A percentile compares a stretch with the other conserved stretches of the same genome.
These are phyloP conservation scores for Poecilia picta DNA, from an alignment of 2,797 vertebrate genomes.

Conservation along the genomic window DNA sequence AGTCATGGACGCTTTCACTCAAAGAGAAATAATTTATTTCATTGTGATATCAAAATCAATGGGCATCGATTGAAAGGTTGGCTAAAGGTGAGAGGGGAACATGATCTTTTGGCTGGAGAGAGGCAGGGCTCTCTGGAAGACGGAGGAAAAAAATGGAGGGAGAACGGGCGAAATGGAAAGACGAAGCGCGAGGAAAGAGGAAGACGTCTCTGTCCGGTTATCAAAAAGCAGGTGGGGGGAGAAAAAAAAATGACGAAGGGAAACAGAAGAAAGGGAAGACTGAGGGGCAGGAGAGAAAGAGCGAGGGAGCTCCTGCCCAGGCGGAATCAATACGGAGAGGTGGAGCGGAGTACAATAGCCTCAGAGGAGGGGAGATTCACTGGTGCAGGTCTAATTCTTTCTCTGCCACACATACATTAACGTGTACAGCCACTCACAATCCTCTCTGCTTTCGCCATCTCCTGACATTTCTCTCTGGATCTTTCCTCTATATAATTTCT, in stretches of 20 bases:
- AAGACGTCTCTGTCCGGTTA: conserved; percentile 57
- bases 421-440: conserved; percentile 43
- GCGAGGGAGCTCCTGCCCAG: conserved; percentile 60
- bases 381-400: conserved; percentile 93
- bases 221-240: conserved; percentile 48
- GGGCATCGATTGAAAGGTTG: conserved; percentile 76
- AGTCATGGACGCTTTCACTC: conserved; percentile 45
- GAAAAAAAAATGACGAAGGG: conserved; percentile 28
- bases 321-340: conserved; percentile 81
- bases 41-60: conserved; percentile 84
- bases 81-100: conserved; percentile 78
- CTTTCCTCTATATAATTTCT: conserved; percentile 70
- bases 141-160: not conserved
- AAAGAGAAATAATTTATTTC: conserved; percentile 80
- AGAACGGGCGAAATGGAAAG: not conserved
- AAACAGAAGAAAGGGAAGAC: conserved; percentile 39
- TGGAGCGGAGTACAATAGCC: conserved; percentile 88
- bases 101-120: conserved; percentile 70
- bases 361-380: conserved; percentile 89
- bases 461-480: conserved; percentile 76
- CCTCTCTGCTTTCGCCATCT: conserved; percentile 66
- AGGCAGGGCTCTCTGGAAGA: conserved; percentile 54
- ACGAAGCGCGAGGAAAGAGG: conserved; percentile 6
- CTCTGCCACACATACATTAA: conserved; percentile 57
- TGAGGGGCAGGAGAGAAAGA: conserved; percentile 36